Conservation (phyloP, 1,140 invertebrate species). For the Harlomillsia oculata region DNA sequence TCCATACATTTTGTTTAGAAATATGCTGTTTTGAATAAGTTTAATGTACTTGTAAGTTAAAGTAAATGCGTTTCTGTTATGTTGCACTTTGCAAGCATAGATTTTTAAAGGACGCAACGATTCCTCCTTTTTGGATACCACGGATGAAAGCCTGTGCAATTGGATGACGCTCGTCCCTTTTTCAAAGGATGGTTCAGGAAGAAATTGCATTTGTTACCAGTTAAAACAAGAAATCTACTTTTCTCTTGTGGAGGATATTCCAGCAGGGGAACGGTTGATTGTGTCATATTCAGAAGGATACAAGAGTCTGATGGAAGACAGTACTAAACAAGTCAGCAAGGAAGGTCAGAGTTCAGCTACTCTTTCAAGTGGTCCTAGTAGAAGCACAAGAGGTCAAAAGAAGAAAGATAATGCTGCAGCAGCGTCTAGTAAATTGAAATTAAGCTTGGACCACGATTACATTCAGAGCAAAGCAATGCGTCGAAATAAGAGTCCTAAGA, state of each 20-base stretch:
- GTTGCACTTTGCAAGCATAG: no score
- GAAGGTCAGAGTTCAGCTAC: no score
- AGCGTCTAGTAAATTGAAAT: not conserved
- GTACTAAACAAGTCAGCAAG: not conserved
- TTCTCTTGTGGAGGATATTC: conserved; percentile 47
- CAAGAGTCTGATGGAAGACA: not conserved
- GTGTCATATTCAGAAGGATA: conserved; percentile 51
- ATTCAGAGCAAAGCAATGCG: conserved; percentile 37
- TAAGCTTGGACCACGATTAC: conserved; percentile 41
- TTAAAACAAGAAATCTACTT: conserved; percentile 50
- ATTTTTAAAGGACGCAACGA: conserved; percentile 14
- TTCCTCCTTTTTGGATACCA: conserved; percentile 44
- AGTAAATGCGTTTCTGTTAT: no score
- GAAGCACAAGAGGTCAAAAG: not conserved
- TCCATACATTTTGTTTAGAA: not conserved
- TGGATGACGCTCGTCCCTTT: conserved; percentile 55
- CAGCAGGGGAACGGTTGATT: conserved; percentile 47
- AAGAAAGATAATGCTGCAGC: not conserved
- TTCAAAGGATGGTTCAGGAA: conserved; percentile 43
- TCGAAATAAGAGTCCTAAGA: not conserved
- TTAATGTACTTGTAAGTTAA: no score
- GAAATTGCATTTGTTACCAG: conserved; percentile 58
- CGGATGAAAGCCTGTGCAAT: conserved; percentile 49
- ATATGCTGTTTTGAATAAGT: no score
- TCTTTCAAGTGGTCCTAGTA: not conserved